Base-by-base conservation (phyloP, 2,797 vertebrate species). In the Buphagus erythrorhynchus region DNA sequence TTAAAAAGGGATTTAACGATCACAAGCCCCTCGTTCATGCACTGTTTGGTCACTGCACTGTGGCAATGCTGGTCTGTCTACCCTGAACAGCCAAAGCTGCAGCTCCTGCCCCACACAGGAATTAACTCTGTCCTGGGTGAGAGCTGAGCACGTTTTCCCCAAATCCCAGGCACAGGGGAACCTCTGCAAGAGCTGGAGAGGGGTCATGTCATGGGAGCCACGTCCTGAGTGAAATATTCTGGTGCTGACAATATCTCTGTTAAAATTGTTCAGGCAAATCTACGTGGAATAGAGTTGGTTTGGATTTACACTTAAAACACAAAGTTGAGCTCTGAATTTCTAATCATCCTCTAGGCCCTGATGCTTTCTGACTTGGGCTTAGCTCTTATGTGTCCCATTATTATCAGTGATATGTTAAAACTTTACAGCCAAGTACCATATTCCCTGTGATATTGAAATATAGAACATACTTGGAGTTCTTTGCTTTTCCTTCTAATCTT, bases 401-500 rank as follows among this genome's bases (percentile, higher is more conserved):
- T 92, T 95, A 87, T 73, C 67, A 57, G 75, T 61, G 77, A 80
- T 82, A 69, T 5, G 28, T 75, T 88, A 55, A 87, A 90, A 40
- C 20, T 5, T 78, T n/a, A 43, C 48, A 71, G 77, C 74, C 68
- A 65, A 95, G 65, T 20, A 71, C 80, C 54, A 29, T 61, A 90
- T 29, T 89, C 68, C 91, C 79, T 40, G 38, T 66, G 95, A 95
- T 87, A 87, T 1, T 92, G 78, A 76, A 87, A 82, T 82, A 28
- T n/a, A 29, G 36, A 84, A 65, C 80, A 82, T 90, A 76, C 45
- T 87, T 92, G 90, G 90, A 81, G 66, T 84, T 78, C 51, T 90
- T 87, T 81, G 54, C 75, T 62, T 95, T 92, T 81, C 25, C 78
- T 91, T 88, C 86, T 92, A 86, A 90, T 96, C 83, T 94, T 96